Conservation (phyloP, 2,113 vertebrate genomes). For the Isichthys henryi region DNA sequence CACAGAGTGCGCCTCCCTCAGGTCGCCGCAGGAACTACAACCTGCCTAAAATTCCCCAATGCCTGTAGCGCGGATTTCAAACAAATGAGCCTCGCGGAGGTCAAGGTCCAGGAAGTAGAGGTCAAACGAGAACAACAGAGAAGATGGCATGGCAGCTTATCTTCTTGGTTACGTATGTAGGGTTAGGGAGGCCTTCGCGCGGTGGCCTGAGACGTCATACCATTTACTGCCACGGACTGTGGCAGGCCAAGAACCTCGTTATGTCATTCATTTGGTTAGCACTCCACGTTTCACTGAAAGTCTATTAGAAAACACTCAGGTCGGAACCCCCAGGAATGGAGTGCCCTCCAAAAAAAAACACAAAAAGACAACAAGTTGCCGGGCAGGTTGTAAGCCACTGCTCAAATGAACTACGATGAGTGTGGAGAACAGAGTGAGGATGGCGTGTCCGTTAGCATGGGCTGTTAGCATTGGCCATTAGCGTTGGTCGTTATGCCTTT, state of each 20-base stretch:
- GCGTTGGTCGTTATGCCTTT: not conserved
- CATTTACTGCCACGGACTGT: not conserved
- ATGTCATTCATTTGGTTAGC: not conserved
- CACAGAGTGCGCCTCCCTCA: not conserved
- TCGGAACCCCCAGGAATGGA: not conserved
- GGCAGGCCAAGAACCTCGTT: not conserved
- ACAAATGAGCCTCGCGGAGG: not conserved
- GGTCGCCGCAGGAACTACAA: not conserved
- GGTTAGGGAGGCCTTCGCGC: not conserved
- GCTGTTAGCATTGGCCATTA: not conserved
- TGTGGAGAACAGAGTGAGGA: not conserved
- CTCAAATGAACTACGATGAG: not conserved
- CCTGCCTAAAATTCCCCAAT: not conserved
- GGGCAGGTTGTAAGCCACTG: not conserved
- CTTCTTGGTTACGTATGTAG: not conserved
- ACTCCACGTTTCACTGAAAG: not conserved
- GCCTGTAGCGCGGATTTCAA: not conserved
- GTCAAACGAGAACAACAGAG: not conserved
- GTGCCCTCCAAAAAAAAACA: not conserved
- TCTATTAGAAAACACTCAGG: conserved; percentile 5
- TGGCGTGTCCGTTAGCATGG: not conserved
- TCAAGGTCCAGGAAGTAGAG: not conserved
- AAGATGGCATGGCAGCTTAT: conserved; percentile 18
- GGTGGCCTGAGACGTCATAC: not conserved
- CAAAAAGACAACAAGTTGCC: not conserved